These are phyloP conservation scores for Sapajus apella DNA, from an alignment of 2,113 vertebrate species.

Conservation along the genomic window DNA sequence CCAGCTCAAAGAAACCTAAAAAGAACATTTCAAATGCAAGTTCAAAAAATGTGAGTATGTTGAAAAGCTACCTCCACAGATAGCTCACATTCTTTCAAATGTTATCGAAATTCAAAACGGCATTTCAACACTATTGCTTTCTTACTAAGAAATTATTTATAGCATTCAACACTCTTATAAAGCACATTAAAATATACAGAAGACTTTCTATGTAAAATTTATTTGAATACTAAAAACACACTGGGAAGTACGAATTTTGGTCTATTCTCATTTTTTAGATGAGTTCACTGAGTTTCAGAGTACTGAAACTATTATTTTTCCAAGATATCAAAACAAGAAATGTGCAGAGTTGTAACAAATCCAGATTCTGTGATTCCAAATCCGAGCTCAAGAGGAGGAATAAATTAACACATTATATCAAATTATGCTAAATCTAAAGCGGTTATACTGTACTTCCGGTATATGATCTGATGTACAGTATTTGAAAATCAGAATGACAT, in stretches of 20 bases:
- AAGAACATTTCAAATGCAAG: not conserved
- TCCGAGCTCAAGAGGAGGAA: not conserved
- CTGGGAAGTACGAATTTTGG: not conserved
- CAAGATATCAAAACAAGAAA: slow-evolving; percentile 14
- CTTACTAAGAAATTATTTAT: not conserved
- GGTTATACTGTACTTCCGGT: not conserved
- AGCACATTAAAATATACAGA: not conserved
- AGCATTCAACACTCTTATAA: not conserved
- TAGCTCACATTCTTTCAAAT: not conserved
- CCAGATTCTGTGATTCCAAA: not conserved
- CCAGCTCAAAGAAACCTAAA: not conserved
- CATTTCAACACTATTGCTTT: not conserved
- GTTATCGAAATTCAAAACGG: not conserved
- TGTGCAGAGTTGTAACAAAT: not conserved
- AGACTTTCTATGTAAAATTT: not conserved
- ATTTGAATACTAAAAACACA: not conserved
- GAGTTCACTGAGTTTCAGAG: not conserved
- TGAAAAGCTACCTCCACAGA: not conserved
- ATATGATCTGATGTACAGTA: not conserved
- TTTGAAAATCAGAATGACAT: not conserved
- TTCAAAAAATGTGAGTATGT: not conserved
- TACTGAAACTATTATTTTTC: not conserved
- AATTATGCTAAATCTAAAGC: not conserved
- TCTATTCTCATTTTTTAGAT: not conserved
- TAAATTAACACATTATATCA: slow-evolving; percentile 10